Percentiles rank a stretch among this genome's conserved stretches.
phyloP scores from a whole-genome alignment of 1,140 invertebrate genomes.

The Platyscapa corneri region DNA sequence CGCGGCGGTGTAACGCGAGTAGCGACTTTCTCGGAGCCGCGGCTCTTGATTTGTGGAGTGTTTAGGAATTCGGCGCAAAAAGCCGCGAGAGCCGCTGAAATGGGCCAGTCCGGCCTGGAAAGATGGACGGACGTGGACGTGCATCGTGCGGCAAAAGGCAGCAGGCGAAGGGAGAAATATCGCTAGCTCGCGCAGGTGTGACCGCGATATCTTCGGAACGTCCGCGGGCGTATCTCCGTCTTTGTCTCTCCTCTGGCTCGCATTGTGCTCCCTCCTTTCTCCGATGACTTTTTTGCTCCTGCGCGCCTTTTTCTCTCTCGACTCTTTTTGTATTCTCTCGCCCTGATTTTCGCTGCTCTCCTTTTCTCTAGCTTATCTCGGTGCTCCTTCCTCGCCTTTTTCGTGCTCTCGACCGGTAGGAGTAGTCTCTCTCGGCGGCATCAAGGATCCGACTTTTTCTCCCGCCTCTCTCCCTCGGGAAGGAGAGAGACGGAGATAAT shows the following conservation, averaged over 20 bases:
- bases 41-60: conserved; percentile 38
- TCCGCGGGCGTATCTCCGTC: conserved; percentile 42
- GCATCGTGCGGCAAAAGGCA: not conserved
- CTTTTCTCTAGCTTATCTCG: conserved; percentile 27
- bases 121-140: not conserved
- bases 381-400: conserved; percentile 8
- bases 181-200: conserved; percentile 59
- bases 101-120: not conserved
- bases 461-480: conserved; percentile 49
- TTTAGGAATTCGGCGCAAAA: conserved; percentile 17
- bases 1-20: conserved; percentile 10
- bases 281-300: not conserved
- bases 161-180: not conserved
- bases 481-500: not conserved
- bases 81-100: not conserved
- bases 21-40: not conserved
- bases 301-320: conserved; percentile 37
- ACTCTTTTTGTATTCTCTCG: conserved; percentile 49
- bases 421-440: conserved; percentile 36
- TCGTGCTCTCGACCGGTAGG: not conserved
- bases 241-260: conserved; percentile 2
- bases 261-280: not conserved
- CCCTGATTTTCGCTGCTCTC: conserved; percentile 48
- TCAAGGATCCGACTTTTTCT: conserved; percentile 61
- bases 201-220: conserved; percentile 67